Evolutionary conservation across 2,797 vertebrate species (phyloP), one percentile per base, ranked within the genome.

Genomic region (Enteromius radiatus): DNA sequence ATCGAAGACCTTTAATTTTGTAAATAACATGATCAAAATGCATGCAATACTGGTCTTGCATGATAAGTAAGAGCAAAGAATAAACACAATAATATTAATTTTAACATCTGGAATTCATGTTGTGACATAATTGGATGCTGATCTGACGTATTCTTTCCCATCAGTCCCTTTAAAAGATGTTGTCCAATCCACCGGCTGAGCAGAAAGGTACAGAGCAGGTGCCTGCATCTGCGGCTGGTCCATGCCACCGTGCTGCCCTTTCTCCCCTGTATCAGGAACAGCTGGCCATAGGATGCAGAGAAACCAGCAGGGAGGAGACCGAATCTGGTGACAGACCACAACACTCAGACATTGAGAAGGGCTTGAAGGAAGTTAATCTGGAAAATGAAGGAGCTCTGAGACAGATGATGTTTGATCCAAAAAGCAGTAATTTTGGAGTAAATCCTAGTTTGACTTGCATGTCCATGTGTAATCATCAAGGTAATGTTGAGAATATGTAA

Each of bases 141-240:
- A 1, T 65, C 8, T 63, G 15, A 67, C n/a, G 6, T 31, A 17
- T 63, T 56, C 38, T 79, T 8, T 31, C 61, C 3, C 11, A 47
- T 31, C 76, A 75, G 83, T 67, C 61, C 4, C 45, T 78, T 43
- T 31, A 56, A 76, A 87, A 84, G 87, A 90, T 91, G 89, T 76
- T 90, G 68, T 90, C 89, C 70, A 87, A 86, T 82, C 84, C 84
- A 49, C 77, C 80, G 38, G 84, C 84, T 23, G 86, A 84, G 26
- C 76, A 86, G 45, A 88, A 49, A 77, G 82, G 78, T 31, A 41
- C 76, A 21, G 86, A 84, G 69, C 84, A 80, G 71, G 68, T 85
- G 2, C 70, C 87, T 43, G 54, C 84, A 0, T 84, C 89, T 33
- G 80, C 76, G 11, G 68, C 85, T 14, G 63, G 84, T 49, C 82